Base-by-base conservation (phyloP, 2,113 vertebrate genomes). In the Crotalus tigris region DNA sequence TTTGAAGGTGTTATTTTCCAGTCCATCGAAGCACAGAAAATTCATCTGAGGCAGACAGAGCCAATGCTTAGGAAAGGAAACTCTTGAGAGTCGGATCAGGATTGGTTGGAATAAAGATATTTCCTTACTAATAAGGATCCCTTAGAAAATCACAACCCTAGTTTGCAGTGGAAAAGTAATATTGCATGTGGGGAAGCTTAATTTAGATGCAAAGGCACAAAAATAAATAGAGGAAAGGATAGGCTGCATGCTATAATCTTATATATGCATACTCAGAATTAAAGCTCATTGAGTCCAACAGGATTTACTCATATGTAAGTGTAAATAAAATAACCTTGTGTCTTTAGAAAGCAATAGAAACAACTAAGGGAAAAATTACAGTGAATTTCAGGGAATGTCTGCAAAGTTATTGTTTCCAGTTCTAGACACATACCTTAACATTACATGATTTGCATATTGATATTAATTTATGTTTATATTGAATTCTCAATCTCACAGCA, bases 1-100 rank as follows among this genome's bases (percentile, higher is more conserved):
- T 97, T 97, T 96, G 96, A 96, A 97, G 96, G 95, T 94, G 94
- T 96, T 97, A 97, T 97, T 97, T 97, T 97, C 97, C 97, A 97
- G 96, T 97, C 97, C 96, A 97, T 90, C 96, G 96, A 96, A 97
- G 96, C 96, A 94, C 93, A 96, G 97, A 96, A 95, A 97, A 97
- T 92, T 91, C 91, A 89, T 88, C 91, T 87, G 88, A 85, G 93
- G 81, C 85, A 86, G 92, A 58, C 51, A 39, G 69, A 75, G 33
- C 86, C 51, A 86, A 29, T 46, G 64, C 59, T 92, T 86, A 53
- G 85, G 88, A 55, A 85, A 33, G 81, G 55, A 59, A 81, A 44
- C 23, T 51, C 57, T 92, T 12, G 23, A 90, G 53, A 57, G 23
- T n/a, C 0, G 19, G 58, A 59, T 33, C 13, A 46, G 1, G 85